Evolutionary conservation across 2,888 invertebrate genomes (phyloP).

Genomic region (Azorinus chamasolen): DNA sequence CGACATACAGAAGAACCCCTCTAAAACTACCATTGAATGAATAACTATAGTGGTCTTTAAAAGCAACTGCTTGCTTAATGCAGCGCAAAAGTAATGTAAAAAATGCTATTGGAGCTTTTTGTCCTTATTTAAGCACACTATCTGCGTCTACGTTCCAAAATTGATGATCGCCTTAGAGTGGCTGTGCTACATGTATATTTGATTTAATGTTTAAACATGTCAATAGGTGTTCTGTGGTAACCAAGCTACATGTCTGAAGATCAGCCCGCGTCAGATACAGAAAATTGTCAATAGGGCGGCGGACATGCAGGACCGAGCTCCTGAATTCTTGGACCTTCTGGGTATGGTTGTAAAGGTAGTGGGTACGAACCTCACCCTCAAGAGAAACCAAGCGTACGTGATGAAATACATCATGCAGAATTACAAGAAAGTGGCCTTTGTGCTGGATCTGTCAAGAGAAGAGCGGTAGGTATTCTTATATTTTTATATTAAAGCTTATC

Average conservation of each 20-base stretch:
- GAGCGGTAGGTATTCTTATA: slow-evolving; percentile 74
- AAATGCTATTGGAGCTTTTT: too few species aligned
- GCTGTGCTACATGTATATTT: too few species aligned
- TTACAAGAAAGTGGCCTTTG: slow-evolving; percentile 84
- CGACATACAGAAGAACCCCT: too few species aligned
- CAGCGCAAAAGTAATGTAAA: too few species aligned
- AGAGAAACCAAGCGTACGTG: slow-evolving; percentile 86
- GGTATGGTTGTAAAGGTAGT: slow-evolving; percentile 84
- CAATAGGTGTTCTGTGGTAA: slow-evolving; percentile 84
- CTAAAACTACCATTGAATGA: too few species aligned
- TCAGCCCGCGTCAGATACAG: slow-evolving; percentile 84
- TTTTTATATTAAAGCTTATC: too few species aligned
- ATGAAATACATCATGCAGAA: slow-evolving; percentile 86
- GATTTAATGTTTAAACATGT: too few species aligned
- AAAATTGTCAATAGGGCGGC: slow-evolving; percentile 84
- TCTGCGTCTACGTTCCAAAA: too few species aligned
- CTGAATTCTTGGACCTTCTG: slow-evolving; percentile 84
- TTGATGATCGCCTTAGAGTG: too few species aligned
- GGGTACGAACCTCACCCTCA: slow-evolving; percentile 84
- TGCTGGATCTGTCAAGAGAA: slow-evolving; percentile 82
- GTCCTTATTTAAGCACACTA: too few species aligned
- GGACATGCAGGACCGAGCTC: slow-evolving; percentile 82
- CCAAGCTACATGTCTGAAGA: slow-evolving; percentile 84
- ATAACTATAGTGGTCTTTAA: too few species aligned
- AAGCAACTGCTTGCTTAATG: too few species aligned